Base-by-base conservation (phyloP, 2,797 vertebrate genomes). In the Threskiornis aethiopicus region DNA sequence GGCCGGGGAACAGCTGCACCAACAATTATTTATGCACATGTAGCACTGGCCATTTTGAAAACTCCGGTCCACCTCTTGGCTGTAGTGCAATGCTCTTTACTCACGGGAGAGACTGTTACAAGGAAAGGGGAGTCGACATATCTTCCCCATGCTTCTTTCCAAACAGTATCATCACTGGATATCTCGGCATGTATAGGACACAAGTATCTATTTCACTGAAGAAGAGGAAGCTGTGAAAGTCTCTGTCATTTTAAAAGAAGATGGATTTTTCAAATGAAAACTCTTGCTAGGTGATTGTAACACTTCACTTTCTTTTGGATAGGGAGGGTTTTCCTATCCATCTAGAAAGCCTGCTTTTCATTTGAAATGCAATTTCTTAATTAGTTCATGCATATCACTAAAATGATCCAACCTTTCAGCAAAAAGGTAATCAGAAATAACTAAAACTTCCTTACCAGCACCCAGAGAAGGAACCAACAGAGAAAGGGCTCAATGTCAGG, bases 1-100 rank as follows among this genome's bases (percentile, higher is more conserved):
- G 91, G 16, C 12, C 2, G 3, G 87, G 89, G 82, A 95, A 73
- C 95, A 95, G 96, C 96, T 96, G 96, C 91, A 85, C 75, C 76
- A 16, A 26, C 73, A 61, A 88, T 93, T 90, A 41, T 89, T 79
- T 61, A 59, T 17, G 51, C 84, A 47, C 65, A 51, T 26, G 31
- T 33, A 89, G 31, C 61, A 33, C 10, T 21, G 81, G 57, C 20
- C 80, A 33, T 7, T 85, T 59, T 46, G 51, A 54, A 90, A 89
- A 85, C 64, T 26, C 66, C 79, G 80, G 19, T n/a, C 83, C 65
- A 37, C 0, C 0, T 29, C 47, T 54, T 79, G 73, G 61, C 54
- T 79, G 9, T 5, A 4, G 35, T 58, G 39, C 19, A 69, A 69
- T 4, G n/a, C 18, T 69, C 35, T 21, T 11, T 72, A n/a, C 26